Base-by-base conservation (phyloP, 2,888 invertebrate species). In the Protophormia terraenovae region DNA sequence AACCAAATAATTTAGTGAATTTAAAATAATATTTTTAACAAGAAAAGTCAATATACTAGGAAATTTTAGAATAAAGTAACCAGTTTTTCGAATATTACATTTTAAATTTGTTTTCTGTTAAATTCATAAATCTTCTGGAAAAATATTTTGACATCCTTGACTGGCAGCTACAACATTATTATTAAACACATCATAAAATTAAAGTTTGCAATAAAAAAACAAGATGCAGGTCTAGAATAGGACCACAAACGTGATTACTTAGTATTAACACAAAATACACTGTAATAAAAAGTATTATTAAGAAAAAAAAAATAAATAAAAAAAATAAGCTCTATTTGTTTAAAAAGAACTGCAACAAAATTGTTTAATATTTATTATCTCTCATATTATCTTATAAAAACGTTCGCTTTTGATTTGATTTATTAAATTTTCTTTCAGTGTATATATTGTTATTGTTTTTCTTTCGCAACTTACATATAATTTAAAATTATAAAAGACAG, bases 401-500 rank as follows among this genome's bases (percentile, higher is more conserved):
- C n/a, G n/a, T n/a, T n/a, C n/a, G n/a, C n/a, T n/a, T n/a, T n/a
- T n/a, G n/a, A n/a, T n/a, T n/a, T n/a, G n/a, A n/a, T n/a, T n/a
- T n/a, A n/a, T n/a, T 14, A 5, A 3, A 5, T 19, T 19, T 47
- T 47, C 1, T 47, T 7, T 19, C 19, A 47, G 47, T 19, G 47
- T 47, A 47, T 19, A n/a, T 41, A 12, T n/a, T 19, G 16, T 8
- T 3, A 16, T 47, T 47, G 12, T 47, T 47, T 47, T 47, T 6
- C 19, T 0, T 14, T 47, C n/a, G n/a, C n/a, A n/a, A n/a, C 14
- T 19, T 16, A 47, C 19, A 35, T 66, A 64, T 66, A 53, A 66
- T 76, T 41, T 64, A 16, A 38, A 27, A n/a, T 75, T 50, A 50
- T 16, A 16, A 64, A 53, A 50, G 8, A 19, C 22, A 75, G 62